Evolutionary conservation across 2,113 vertebrate species (phyloP), one percentile per base, ranked within the genome.

Genomic region (Sorex fumeus): DNA sequence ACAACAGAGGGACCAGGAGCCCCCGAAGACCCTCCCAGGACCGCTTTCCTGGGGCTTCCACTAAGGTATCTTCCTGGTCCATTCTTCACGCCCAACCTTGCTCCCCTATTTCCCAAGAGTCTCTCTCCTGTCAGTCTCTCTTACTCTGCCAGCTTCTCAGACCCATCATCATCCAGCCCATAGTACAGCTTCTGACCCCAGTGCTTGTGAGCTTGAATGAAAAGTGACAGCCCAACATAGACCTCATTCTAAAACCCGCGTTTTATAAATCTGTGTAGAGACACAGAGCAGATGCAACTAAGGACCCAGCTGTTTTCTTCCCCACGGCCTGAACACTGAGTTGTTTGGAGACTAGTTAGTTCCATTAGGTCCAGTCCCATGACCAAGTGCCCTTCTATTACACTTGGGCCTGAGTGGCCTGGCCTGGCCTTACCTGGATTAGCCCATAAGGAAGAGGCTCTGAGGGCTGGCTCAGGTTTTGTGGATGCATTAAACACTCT

Each of bases 321-420:
- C 62, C 36, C 0, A 6, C 34, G 50, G 36, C 50, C 77, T 75
- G 19, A 83, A 47, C 8, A 0, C 72, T 53, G 83, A 69, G 94
- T 97, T 95, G 96, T 70, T 36, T 84, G 95, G 89, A 93, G 84
- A 62, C 89, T 86, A 88, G 76, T 83, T 81, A 88, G 96, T 96
- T 91, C 91, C 53, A 64, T 97, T 95, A 97, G 93, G 94, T 90
- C 82, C 91, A 96, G 86, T 83, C 93, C 69, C 95, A 78, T 96
- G 94, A 93, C 53, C 95, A 90, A 96, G 94, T 85, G 96, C 95
- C 96, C 94, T 96, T 93, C 96, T 95, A 97, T 97, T 97, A 96
- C 94, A 25, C 97, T 95, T 97, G 93, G 97, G 94, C 80, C 95
- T 70, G 79, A 90, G 95, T 97, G 96, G 96, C 85, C 74, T 76